These are phyloP conservation scores for Corella eumyota DNA, from an alignment of 23 tunicate species.

Conservation along the genomic window DNA sequence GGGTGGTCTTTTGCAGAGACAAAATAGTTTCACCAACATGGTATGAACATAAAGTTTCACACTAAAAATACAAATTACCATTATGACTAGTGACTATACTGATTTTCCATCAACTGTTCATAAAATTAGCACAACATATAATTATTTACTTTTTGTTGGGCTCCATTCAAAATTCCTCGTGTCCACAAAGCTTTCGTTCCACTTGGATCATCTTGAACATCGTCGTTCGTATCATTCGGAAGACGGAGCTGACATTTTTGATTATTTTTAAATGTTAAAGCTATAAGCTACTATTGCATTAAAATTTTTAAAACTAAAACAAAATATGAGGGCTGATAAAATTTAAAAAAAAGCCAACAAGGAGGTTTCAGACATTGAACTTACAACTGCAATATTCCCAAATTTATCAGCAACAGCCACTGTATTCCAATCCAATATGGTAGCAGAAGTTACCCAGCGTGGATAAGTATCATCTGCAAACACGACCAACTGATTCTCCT, in stretches of 20 bases:
- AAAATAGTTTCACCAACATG: slow-evolving; percentile 85
- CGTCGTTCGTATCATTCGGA: slow-evolving; percentile 89
- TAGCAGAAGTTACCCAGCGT: slow-evolving; percentile 88
- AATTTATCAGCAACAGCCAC: slow-evolving; percentile 95
- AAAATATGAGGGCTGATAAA: too few relatives aligned
- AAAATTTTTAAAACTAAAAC: too few relatives aligned
- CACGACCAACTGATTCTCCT: slow-evolving; percentile 91
- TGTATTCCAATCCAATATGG: slow-evolving; percentile 83
- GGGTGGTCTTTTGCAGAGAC: slow-evolving; percentile 77
- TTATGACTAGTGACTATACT: too few relatives aligned
- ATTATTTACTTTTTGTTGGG: slow-evolving; percentile 74
- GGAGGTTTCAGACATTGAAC: slow-evolving; percentile 1
- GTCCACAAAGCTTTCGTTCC: slow-evolving; percentile 99
- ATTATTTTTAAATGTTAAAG: too few relatives aligned
- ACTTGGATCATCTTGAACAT: slow-evolving; percentile 96
- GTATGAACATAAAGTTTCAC: slow-evolving; percentile 62
- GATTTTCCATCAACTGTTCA: too few relatives aligned
- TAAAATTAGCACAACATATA: too few relatives aligned
- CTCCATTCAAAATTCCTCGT: slow-evolving; percentile 89
- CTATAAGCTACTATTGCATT: too few relatives aligned
- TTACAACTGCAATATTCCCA: slow-evolving; percentile 79
- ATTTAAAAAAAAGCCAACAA: too few relatives aligned
- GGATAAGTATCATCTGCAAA: slow-evolving; percentile 99
- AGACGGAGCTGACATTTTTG: slow-evolving; percentile 68
- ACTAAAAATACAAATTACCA: slow-evolving; percentile 42